These are phyloP conservation scores for Sabatieria punctata DNA, from an alignment of 2,888 invertebrate species.

Conservation along the genomic window DNA sequence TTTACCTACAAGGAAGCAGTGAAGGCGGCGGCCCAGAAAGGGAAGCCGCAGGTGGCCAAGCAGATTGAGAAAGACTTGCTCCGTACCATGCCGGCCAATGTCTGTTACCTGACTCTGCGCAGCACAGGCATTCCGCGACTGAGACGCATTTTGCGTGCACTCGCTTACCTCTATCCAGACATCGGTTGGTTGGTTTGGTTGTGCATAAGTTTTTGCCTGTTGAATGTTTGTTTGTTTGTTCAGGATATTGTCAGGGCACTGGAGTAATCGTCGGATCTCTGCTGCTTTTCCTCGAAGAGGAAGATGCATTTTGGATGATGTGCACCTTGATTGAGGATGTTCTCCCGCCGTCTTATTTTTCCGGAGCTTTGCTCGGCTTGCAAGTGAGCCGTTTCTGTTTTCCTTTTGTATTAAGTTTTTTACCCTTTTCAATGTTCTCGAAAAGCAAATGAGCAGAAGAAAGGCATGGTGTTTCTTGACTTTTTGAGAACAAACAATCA, in stretches of 20 bases:
- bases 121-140: conserved; percentile 83
- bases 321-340: conserved; percentile 95
- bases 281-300: conserved; percentile 83
- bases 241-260: conserved; percentile 19
- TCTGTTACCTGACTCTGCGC: conserved; percentile 76
- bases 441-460: too few species aligned
- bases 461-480: too few species aligned
- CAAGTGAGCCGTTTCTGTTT: conserved; percentile 25
- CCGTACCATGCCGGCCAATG: conserved; percentile 87
- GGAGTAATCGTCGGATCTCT: conserved; percentile 66
- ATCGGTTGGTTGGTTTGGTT: conserved; percentile 73
- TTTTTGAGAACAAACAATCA: too few species aligned
- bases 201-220: not conserved
- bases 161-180: conserved; percentile 87
- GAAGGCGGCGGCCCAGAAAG: conserved; percentile 16
- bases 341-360: conserved; percentile 92
- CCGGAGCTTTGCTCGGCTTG: conserved; percentile 60
- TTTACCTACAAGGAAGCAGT: conserved; percentile 17
- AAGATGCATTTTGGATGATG: conserved; percentile 98
- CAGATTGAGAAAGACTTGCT: conserved; percentile 94
- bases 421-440: too few species aligned
- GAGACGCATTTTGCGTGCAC: conserved; percentile 64
- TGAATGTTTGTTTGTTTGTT: not conserved
- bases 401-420: too few species aligned
- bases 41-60: conserved; percentile 71